Evolutionary conservation across 2,113 vertebrate genomes (phyloP).

Genomic region (Oenanthe melanoleuca): DNA sequence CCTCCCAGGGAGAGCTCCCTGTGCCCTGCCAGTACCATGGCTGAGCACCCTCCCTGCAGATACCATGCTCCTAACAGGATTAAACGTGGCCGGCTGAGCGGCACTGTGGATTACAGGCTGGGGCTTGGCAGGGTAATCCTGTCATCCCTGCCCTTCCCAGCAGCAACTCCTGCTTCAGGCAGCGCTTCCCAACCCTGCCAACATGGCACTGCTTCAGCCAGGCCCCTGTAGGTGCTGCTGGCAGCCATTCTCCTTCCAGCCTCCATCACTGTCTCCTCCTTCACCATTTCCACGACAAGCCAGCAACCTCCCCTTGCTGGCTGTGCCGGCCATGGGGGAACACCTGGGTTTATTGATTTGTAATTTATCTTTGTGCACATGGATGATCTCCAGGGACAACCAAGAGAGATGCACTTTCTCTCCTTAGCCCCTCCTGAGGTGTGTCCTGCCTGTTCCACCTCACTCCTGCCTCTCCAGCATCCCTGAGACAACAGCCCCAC

Average conservation of each 20-base stretch:
- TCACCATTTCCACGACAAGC: neutral
- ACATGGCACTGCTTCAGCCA: neutral
- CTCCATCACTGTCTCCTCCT: neutral
- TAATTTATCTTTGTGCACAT: neutral
- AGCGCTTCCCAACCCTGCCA: fast-evolving
- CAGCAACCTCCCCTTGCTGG: fast-evolving
- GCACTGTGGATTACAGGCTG: constrained; percentile 3
- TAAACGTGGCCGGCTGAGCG: neutral
- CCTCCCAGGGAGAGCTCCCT: neutral
- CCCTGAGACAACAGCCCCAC: fast-evolving
- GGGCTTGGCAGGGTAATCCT: constrained; percentile 34
- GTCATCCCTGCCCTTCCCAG: constrained; percentile 44
- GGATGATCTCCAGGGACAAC: neutral
- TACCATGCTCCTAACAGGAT: neutral
- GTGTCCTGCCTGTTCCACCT: neutral
- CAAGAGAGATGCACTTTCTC: neutral
- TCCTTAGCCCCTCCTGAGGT: fast-evolving
- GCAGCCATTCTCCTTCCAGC: neutral
- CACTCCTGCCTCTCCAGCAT: neutral
- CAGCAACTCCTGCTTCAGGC: neutral
- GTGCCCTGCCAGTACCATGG: fast-evolving
- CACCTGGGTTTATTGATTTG: neutral
- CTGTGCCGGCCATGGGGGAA: fast-evolving
- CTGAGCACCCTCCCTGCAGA: neutral
- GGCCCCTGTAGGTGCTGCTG: fast-evolving